A percentile compares a stretch with the other conserved stretches of the same genome.
Conservation (phyloP, 2,113 vertebrate genomes). For the Rhegmatorhina hoffmannsi region DNA sequence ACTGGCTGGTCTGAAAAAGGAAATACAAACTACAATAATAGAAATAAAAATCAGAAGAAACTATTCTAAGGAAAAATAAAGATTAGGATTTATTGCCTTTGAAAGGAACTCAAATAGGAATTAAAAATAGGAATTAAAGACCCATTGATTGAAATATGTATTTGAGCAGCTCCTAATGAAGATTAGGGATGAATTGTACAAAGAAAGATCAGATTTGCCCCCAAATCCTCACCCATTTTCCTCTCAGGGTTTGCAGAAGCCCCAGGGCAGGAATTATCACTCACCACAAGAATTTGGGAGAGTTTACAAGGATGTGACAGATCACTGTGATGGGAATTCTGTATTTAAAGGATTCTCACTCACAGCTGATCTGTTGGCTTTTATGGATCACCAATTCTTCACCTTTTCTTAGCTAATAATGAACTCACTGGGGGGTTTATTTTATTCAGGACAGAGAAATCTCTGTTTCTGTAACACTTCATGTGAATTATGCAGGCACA, state of each 20-base stretch:
- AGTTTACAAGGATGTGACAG: background rate
- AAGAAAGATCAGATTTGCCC: background rate
- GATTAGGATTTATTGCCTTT: background rate
- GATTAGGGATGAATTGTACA: background rate
- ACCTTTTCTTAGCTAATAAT: background rate
- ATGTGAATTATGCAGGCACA: accelerated
- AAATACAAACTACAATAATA: background rate
- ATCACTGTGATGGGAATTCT: background rate
- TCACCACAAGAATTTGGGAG: background rate
- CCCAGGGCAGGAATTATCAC: background rate
- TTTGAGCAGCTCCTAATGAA: background rate
- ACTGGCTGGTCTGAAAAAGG: background rate
- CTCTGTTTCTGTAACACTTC: background rate
- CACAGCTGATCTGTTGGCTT: background rate
- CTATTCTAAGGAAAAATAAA: background rate
- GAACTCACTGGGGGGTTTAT: background rate
- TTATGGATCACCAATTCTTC: background rate
- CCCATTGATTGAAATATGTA: background rate
- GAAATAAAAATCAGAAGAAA: background rate
- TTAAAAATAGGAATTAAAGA: background rate
- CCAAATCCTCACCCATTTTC: background rate
- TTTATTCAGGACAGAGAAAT: background rate
- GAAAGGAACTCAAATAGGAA: background rate
- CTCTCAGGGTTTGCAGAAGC: background rate
- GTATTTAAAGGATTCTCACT: background rate